Base-by-base conservation (phyloP, 2,888 invertebrate genomes). In the Apamea epomidion region DNA sequence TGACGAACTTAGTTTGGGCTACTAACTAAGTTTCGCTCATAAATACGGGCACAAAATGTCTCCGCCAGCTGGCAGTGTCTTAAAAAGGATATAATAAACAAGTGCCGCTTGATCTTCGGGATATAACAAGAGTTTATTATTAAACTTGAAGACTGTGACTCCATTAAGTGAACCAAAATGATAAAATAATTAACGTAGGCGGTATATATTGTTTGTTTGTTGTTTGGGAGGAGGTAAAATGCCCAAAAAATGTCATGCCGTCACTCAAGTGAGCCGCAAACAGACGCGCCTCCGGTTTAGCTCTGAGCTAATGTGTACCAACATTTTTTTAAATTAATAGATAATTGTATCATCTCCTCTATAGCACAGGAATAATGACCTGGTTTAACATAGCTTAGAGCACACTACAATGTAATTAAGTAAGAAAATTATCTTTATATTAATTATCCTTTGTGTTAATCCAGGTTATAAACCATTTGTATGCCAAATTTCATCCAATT, bases 171-270 rank as follows among this genome's bases (percentile, higher is more conserved):
- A 72, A 82, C n/a, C 69, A 58, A 69, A 68, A 79, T 79, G 42
- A 48, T 62, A 70, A 70, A 67, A 51, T 76, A 64, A 87, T 89
- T 76, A 82, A 83, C 87, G 58, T 60, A 60, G 54, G 42, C 42
- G 42, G 42, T 42, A 48, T 5, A 88, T 87, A 88, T 88, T 51
- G 10, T 37, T 60, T 65, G 29, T 60, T 58, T 51, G 8, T 82
- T 65, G 65, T 64, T 67, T 18, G 14, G 64, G n/a, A 68, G 79
- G 37, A 37, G 67, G 75, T 65, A 76, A 72, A 87, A 73, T 80
- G 73, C 91, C 91, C 86, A 88, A 87, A 90, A 92, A 91, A 93
- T 90, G 93, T 94, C 94, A 92, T 93, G 92, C 93, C 91, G 92
- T 94, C 94, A 92, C 90, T 92, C 91, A 92, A 85, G 82, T 88